Conservation (phyloP, 1,140 invertebrate species). For the Marisa cornuarietis region DNA sequence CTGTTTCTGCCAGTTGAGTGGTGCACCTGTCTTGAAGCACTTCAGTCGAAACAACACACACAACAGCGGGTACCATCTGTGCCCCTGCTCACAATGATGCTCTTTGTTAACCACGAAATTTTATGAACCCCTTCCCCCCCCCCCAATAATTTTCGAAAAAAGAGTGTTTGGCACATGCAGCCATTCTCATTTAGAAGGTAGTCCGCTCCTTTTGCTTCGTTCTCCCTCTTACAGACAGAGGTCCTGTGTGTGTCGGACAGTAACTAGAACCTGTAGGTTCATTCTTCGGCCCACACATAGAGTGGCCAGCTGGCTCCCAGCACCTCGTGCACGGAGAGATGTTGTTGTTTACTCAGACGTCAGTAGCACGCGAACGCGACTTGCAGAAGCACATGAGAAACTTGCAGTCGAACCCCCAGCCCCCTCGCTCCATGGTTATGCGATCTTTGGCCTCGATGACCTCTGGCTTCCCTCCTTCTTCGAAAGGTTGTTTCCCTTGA, state of each 20-base stretch:
- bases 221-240: background rate
- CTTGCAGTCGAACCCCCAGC: slow-evolving; percentile 74
- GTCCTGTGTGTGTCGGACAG: background rate
- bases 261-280: background rate
- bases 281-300: background rate
- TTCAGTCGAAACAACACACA: no score
- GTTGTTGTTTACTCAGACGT: slow-evolving; percentile 36
- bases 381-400: slow-evolving; percentile 60
- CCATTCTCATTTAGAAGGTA: background rate
- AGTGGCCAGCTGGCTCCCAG: background rate
- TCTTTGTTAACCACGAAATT: no score
- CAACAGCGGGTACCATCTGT: no score
- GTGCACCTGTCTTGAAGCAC: no score
- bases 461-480: slow-evolving; percentile 70
- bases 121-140: no score
- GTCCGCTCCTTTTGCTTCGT: no score
- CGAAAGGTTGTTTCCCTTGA: slow-evolving; percentile 69
- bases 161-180: background rate
- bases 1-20: no score
- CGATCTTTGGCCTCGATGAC: slow-evolving; percentile 66
- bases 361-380: slow-evolving; percentile 43
- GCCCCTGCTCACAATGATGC: no score
- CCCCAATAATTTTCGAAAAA: background rate
- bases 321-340: background rate
- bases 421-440: slow-evolving; percentile 69